Base-by-base conservation (phyloP, 2,888 invertebrate species). In the Abrostola tripartita region DNA sequence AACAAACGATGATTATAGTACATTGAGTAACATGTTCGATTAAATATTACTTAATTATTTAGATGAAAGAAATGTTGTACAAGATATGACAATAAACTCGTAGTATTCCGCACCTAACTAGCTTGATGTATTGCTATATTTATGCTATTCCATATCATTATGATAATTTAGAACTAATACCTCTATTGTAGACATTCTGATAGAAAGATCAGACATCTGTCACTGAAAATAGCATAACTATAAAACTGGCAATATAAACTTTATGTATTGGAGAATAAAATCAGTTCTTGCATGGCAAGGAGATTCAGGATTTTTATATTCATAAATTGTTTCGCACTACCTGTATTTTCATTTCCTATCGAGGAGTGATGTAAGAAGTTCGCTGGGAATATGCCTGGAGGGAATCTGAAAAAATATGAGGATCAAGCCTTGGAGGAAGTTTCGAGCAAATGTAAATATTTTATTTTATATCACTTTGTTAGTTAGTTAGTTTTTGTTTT, bases 371-470 rank as follows among this genome's bases (percentile, higher is more conserved):
- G 63, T 51, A 59, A 69, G 75, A 70, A 68, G 76, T 59, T 62
- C 37, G 65, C 51, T 53, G 41, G 56, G n/a, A 75, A 72, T 71
- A 79, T 70, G 61, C 71, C 67, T 37, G 66, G 77, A 51, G 79
- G 61, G 56, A 52, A 63, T 61, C 72, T 68, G 60, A 70, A 74
- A 49, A 72, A 75, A 74, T 52, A 64, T 60, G 55, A 64, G 36
- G 71, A 75, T 47, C 76, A 78, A 67, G 59, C 65, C 51, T 49
- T 70, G 4, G 79, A 75, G 10, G 77, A 68, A 54, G 37, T 55
- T 6, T 58, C 71, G 5, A 44, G 51, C 0, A 82, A 83, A 77
- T 66, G 84, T 84, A 76, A 81, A 68, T 81, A 61, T 54, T 35
- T 10, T 11, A 11, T 7, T 52, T 57, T 54, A 11, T 5, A 52